phyloP scores from a whole-genome alignment of 2,113 vertebrate genomes.

The Forbesichthys papilliferus region DNA sequence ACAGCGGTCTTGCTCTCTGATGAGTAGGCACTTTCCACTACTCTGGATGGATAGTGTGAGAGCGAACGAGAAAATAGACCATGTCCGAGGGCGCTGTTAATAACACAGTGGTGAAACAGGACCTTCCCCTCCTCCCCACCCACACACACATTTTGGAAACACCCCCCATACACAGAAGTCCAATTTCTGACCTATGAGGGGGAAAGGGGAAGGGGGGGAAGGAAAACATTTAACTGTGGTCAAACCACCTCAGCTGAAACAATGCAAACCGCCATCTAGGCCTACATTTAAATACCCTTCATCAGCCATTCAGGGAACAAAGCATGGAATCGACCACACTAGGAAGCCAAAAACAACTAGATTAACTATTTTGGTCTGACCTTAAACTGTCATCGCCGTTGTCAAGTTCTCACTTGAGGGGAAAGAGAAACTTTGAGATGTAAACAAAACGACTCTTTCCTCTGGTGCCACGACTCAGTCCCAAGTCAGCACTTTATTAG shows the following conservation, averaged over 20 bases:
- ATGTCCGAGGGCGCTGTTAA: slow-evolving; percentile 38
- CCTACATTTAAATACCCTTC: slow-evolving; percentile 31
- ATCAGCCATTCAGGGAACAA: slow-evolving; percentile 19
- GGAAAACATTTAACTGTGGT: slow-evolving; percentile 8
- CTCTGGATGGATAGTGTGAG: slow-evolving; percentile 26
- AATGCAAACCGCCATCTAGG: slow-evolving; percentile 34
- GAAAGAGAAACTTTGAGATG: slow-evolving; percentile 3
- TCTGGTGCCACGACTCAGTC: neutral
- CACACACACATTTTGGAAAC: neutral
- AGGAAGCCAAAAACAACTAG: slow-evolving; percentile 34
- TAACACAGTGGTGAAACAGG: slow-evolving; percentile 47
- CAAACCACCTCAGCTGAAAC: slow-evolving; percentile 41
- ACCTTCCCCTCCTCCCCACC: slow-evolving; percentile 2
- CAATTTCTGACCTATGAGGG: slow-evolving; percentile 11
- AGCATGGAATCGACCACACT: slow-evolving; percentile 9
- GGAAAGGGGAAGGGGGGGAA: slow-evolving; percentile 8
- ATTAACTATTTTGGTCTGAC: slow-evolving; percentile 30
- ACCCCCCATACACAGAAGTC: neutral
- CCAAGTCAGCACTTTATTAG: slow-evolving; percentile 2
- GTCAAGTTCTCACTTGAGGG: slow-evolving; percentile 18
- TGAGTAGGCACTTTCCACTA: slow-evolving; percentile 57
- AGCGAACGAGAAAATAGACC: slow-evolving; percentile 27
- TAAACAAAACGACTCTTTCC: slow-evolving; percentile 11
- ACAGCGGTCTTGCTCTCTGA: slow-evolving; percentile 49
- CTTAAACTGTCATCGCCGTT: slow-evolving; percentile 42